These are phyloP conservation scores for Chrysaora quinquecirrha DNA, from an alignment of 30 jellyfish, hydroid and myxozoan genomes.

Conservation along the genomic window DNA sequence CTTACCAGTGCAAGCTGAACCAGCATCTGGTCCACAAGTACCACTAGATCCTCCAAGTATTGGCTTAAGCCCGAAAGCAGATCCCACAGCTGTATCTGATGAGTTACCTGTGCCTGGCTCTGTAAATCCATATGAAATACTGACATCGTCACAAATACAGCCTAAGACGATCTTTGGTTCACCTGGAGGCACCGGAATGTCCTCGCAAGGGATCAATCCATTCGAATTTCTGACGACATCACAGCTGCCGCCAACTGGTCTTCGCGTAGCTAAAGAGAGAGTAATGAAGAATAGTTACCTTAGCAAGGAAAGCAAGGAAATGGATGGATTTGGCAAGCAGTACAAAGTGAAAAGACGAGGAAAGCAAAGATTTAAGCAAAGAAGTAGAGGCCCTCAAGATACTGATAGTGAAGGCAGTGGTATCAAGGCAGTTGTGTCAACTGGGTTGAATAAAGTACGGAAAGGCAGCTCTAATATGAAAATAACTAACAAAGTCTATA, in stretches of 20 bases:
- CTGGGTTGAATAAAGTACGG: not conserved
- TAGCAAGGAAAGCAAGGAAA: not conserved
- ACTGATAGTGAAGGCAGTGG: not conserved
- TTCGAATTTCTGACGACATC: constrained; percentile 47
- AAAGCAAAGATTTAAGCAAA: too few species aligned
- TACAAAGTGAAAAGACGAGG: not conserved
- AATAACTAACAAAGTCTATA: not conserved
- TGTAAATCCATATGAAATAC: constrained; percentile 44
- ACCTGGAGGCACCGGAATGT: not conserved
- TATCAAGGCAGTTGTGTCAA: not conserved
- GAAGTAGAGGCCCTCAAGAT: too few species aligned
- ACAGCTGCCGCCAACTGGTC: constrained; percentile 12
- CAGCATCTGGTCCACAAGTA: constrained; percentile 7
- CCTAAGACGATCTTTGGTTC: constrained; percentile 1
- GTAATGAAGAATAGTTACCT: constrained; percentile 13
- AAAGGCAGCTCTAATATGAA: not conserved
- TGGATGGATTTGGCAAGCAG: not conserved
- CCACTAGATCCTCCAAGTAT: constrained; percentile 61
- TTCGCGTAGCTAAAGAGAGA: constrained; percentile 27
- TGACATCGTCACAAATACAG: constrained; percentile 58
- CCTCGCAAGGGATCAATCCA: constrained; percentile 25
- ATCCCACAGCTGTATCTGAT: constrained; percentile 20
- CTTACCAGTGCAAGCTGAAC: not conserved
- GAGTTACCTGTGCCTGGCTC: constrained; percentile 40
- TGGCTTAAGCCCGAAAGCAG: constrained; percentile 40